phyloP scores from a whole-genome alignment of 2,113 vertebrate genomes.

The Bujurquina vittata region DNA sequence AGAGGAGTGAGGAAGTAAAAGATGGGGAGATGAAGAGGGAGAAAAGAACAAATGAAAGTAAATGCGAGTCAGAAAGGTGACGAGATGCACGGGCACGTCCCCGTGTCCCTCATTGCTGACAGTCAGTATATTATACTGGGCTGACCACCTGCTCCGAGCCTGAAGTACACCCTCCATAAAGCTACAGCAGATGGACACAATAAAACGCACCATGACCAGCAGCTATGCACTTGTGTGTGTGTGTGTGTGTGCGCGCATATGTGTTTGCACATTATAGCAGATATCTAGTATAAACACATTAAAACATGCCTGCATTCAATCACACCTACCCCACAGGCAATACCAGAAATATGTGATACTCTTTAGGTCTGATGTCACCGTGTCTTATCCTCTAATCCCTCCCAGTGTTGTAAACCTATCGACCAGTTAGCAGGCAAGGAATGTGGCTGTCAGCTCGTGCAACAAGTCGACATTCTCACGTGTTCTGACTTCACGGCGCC shows the following conservation, averaged over 20 bases:
- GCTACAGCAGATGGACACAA: constrained; percentile 65
- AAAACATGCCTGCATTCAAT: constrained; percentile 41
- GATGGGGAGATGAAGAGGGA: constrained; percentile 20
- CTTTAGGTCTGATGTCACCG: constrained; percentile 67
- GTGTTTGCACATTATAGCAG: constrained; percentile 32
- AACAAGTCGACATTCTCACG: constrained; percentile 39
- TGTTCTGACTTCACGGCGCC: constrained; percentile 52
- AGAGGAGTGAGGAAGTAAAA: constrained; percentile 2
- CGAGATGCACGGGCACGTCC: constrained; percentile 50
- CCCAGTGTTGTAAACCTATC: constrained; percentile 61
- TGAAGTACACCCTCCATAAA: constrained; percentile 62
- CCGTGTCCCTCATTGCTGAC: constrained; percentile 57
- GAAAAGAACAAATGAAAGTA: constrained; percentile 34
- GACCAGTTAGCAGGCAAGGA: constrained; percentile 71
- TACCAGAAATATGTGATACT: constrained; percentile 53
- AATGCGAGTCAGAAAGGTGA: constrained; percentile 37
- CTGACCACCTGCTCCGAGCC: constrained; percentile 73
- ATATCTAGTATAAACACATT: constrained; percentile 42
- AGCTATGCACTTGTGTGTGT: constrained; percentile 25
- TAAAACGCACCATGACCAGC: constrained; percentile 67
- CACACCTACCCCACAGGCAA: constrained; percentile 25
- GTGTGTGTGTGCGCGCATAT: background rate
- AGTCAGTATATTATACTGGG: constrained; percentile 67
- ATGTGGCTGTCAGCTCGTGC: constrained; percentile 68
- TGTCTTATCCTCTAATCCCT: constrained; percentile 45